phyloP scores from a whole-genome alignment of 1,140 invertebrate genomes.

The Drosophila pallidifrons region DNA sequence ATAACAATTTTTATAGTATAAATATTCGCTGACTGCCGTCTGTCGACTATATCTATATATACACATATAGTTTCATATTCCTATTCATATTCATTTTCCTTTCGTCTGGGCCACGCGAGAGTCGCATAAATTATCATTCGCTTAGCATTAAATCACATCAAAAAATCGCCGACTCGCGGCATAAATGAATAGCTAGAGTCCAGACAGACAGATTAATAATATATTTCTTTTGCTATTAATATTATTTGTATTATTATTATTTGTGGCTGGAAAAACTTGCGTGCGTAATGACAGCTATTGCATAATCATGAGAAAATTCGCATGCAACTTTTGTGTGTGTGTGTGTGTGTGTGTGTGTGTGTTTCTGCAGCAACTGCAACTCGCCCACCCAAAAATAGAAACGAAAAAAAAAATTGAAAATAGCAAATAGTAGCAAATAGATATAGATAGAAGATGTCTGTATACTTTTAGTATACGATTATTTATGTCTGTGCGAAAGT shows the following conservation, averaged over 20 bases:
- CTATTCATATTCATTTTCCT: conserved; percentile 24
- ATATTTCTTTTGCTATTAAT: conserved; percentile 20
- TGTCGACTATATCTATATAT: not conserved
- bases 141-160: conserved; percentile 70
- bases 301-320: conserved; percentile 33
- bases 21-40: conserved; percentile 13
- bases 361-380: not conserved
- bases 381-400: conserved; percentile 17
- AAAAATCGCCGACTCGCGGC: conserved; percentile 28
- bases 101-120: conserved; percentile 68
- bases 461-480: too few relatives aligned
- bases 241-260: conserved; percentile 14
- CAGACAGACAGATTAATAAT: conserved; percentile 27
- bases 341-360: too few relatives aligned
- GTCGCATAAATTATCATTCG: conserved; percentile 75
- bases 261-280: conserved; percentile 41
- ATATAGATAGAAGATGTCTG: conserved; percentile 20
- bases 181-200: conserved; percentile 27
- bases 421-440: conserved; percentile 30
- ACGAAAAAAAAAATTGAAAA: conserved; percentile 15
- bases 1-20: conserved; percentile 32
- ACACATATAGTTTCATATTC: conserved; percentile 22
- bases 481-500: conserved; percentile 31
- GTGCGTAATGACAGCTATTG: conserved; percentile 38
- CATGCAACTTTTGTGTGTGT: not conserved